A percentile compares a stretch with the other conserved stretches of the same genome.
Evolutionary conservation across 2,113 vertebrate species (phyloP).

Genomic region (Aegithalos caudatus): DNA sequence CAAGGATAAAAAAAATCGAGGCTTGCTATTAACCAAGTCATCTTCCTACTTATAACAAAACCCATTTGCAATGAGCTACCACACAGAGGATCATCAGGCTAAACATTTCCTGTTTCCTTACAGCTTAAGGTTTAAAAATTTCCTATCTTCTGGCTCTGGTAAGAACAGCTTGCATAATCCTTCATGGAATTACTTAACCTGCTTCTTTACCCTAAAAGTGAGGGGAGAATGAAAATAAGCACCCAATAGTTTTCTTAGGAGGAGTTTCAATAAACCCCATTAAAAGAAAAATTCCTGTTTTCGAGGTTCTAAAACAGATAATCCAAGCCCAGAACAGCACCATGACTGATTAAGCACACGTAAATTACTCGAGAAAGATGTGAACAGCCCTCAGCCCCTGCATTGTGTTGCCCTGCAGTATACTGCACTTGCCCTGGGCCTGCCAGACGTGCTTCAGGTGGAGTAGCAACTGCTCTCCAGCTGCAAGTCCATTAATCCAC

Average conservation of each 20-base stretch:
- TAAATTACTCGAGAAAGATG: background rate
- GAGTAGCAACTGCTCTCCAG: background rate
- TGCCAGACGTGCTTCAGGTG: background rate
- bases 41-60: background rate
- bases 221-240: background rate
- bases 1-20: background rate
- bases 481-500: background rate
- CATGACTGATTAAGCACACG: fast-evolving
- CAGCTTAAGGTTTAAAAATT: background rate
- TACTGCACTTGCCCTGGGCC: fast-evolving
- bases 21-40: background rate
- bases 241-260: background rate
- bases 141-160: background rate
- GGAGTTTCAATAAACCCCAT: background rate
- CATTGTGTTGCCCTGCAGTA: fast-evolving
- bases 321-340: background rate
- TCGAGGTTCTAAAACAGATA: background rate
- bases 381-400: background rate
- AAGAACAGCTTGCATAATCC: background rate
- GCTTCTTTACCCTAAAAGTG: background rate
- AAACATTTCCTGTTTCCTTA: background rate
- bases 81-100: background rate
- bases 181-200: background rate
- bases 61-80: background rate
- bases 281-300: background rate